phyloP scores from a whole-genome alignment of 2,113 vertebrate genomes.

The Lanius collurio region DNA sequence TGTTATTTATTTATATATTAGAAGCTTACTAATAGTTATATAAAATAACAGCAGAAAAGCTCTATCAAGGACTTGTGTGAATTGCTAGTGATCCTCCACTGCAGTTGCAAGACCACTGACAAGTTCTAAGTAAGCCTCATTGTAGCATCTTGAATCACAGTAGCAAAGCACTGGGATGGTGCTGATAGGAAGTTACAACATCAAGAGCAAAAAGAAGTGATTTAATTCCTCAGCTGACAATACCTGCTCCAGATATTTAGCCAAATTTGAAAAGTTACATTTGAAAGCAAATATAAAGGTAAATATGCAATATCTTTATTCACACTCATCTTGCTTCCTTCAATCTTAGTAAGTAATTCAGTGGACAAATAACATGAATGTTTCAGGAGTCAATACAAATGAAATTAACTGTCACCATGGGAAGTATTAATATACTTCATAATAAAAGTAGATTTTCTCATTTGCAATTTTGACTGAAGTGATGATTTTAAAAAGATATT shows the following conservation, averaged over 20 bases:
- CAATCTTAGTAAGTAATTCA: not conserved
- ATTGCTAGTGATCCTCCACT: not conserved
- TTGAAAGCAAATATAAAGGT: not conserved
- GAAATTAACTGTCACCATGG: not conserved
- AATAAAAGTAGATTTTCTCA: not conserved
- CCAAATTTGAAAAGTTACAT: not conserved
- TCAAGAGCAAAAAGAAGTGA: not conserved
- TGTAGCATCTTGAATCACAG: not conserved
- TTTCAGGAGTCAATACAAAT: not conserved
- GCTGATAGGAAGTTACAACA: not conserved
- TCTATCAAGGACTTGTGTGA: not conserved
- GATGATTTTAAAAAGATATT: not conserved
- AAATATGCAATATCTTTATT: not conserved
- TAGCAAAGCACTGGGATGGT: not conserved
- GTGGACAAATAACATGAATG: not conserved
- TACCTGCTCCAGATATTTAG: not conserved
- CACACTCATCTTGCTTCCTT: not conserved
- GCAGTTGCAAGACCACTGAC: not conserved
- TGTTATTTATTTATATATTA: not conserved
- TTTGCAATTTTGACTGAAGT: not conserved
- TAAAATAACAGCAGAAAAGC: not conserved
- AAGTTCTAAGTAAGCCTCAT: not conserved
- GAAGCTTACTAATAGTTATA: not conserved
- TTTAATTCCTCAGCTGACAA: not conserved
- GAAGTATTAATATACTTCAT: not conserved